Evolutionary conservation across 2,797 vertebrate genomes (phyloP).

Genomic region (Lophotriccus pileatus): DNA sequence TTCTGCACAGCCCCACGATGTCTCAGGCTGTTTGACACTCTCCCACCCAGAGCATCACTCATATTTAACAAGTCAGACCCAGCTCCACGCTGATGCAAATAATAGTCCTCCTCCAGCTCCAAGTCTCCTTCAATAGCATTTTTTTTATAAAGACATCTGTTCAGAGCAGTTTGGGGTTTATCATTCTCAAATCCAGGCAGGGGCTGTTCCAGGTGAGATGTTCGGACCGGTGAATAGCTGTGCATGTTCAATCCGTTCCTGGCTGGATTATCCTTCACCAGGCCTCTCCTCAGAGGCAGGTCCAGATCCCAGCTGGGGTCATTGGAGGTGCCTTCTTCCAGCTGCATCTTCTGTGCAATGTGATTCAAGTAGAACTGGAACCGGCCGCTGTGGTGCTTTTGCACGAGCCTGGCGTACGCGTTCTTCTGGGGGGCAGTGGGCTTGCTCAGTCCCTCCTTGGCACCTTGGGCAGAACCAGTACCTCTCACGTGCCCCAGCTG

Average conservation of each 20-base stretch:
- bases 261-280: slow-evolving; percentile 57
- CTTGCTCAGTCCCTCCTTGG: slow-evolving; percentile 69
- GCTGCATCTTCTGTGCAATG: slow-evolving; percentile 74
- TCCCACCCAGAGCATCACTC: background rate
- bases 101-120: slow-evolving; percentile 59
- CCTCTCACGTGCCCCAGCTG: slow-evolving; percentile 66
- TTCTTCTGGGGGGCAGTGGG: slow-evolving; percentile 78
- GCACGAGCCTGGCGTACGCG: slow-evolving; percentile 82
- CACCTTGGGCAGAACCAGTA: slow-evolving; percentile 47
- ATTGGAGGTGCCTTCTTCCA: slow-evolving; percentile 56
- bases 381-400: slow-evolving; percentile 83
- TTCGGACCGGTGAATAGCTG: slow-evolving; percentile 64
- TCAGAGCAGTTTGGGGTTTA: background rate
- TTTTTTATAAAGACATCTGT: slow-evolving; percentile 51
- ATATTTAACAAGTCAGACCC: background rate
- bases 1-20: slow-evolving; percentile 4
- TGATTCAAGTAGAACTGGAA: slow-evolving; percentile 82
- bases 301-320: slow-evolving; percentile 47
- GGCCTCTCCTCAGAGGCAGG: slow-evolving; percentile 60
- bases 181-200: slow-evolving; percentile 71
- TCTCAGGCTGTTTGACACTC: background rate
- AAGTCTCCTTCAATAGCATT: slow-evolving; percentile 73
- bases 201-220: slow-evolving; percentile 65
- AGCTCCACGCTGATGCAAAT: background rate
- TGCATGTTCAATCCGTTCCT: slow-evolving; percentile 72